Percentiles rank a stretch among this genome's conserved stretches.
phyloP scores from a whole-genome alignment of 2,888 invertebrate genomes.

The Palloptera scutellata region DNA sequence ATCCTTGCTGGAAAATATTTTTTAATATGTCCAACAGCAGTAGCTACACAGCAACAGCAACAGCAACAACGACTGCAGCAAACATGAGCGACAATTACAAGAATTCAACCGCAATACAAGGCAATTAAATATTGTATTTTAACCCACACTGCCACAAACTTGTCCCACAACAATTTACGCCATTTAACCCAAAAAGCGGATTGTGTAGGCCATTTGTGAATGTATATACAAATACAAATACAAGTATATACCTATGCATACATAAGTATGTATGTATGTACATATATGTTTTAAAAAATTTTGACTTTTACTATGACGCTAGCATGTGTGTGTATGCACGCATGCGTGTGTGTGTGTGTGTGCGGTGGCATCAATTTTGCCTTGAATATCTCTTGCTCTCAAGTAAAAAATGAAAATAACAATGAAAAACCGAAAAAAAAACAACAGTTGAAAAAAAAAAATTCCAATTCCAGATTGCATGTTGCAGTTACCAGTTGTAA shows the following conservation, averaged over 20 bases:
- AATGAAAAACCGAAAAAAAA: too few species aligned
- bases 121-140: slow-evolving; percentile 58
- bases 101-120: slow-evolving; percentile 59
- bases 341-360: background rate
- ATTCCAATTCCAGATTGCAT: too few species aligned
- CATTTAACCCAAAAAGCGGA: too few species aligned
- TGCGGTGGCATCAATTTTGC: background rate
- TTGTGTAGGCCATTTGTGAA: background rate
- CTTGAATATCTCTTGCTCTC: too few species aligned
- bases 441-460: too few species aligned
- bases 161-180: too few species aligned
- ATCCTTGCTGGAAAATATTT: slow-evolving; percentile 26
- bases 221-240: background rate
- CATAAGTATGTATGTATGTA: background rate
- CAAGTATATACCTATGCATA: slow-evolving; percentile 1
- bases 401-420: too few species aligned
- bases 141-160: background rate
- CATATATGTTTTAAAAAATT: background rate
- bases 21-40: slow-evolving; percentile 30
- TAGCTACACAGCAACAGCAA: slow-evolving; percentile 22
- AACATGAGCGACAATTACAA: slow-evolving; percentile 19
- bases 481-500: too few species aligned
- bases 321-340: background rate
- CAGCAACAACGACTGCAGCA: slow-evolving; percentile 23
- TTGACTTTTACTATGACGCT: background rate